Conservation (phyloP, 1,140 invertebrate genomes). For the Pissodes strobi region DNA sequence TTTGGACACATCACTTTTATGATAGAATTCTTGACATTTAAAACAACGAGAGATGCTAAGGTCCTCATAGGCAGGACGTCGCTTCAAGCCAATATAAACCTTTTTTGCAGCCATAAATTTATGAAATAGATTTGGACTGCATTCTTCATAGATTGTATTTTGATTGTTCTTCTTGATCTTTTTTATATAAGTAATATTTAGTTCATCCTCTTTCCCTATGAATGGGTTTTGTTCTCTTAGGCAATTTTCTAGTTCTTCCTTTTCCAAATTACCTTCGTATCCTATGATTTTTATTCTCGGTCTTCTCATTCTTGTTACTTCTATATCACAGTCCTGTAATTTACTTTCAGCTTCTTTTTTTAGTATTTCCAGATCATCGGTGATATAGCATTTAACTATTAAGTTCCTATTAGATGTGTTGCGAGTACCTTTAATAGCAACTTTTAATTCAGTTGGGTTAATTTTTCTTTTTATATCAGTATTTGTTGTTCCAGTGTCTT, state of each 20-base stretch:
- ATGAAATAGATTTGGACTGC: conserved; percentile 5
- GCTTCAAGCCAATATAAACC: neutral
- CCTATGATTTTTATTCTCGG: conserved; percentile 5
- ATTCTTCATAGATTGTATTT: conserved; percentile 4
- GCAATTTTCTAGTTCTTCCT: neutral
- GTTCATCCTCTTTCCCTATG: neutral
- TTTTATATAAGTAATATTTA: conserved; percentile 6
- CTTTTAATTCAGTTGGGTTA: neutral
- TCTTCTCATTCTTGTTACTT: neutral
- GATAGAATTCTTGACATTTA: conserved; percentile 22
- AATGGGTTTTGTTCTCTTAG: conserved; percentile 10
- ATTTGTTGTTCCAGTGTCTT: neutral
- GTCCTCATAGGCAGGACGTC: neutral
- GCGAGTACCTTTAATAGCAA: neutral
- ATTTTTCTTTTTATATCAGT: neutral
- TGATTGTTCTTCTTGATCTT: neutral
- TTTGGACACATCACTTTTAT: conserved; percentile 21
- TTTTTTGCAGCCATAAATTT: conserved; percentile 2
- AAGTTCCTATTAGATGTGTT: neutral
- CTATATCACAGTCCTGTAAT: neutral
- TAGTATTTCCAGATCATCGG: neutral
- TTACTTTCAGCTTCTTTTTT: neutral
- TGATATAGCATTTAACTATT: neutral
- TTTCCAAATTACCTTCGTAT: neutral
- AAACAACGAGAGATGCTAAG: conserved; percentile 19